Conservation (phyloP, 2,113 vertebrate species). For the Marcusenius ussheri region DNA sequence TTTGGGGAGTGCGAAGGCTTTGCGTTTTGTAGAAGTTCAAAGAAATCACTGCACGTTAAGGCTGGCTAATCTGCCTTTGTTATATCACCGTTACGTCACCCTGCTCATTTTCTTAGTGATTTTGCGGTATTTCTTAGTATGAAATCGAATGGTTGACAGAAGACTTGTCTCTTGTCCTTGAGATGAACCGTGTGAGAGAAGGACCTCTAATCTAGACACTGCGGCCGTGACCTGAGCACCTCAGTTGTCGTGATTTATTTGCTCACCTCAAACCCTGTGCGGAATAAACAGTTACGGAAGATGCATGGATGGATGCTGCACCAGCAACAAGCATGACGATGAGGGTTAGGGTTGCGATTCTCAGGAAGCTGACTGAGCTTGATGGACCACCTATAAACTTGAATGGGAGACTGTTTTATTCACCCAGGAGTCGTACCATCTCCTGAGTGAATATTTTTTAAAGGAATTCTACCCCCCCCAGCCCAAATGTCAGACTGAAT, state of each 20-base stretch:
- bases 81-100: neutral
- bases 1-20: no score
- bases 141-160: neutral
- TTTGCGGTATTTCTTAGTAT: neutral
- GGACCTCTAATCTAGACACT: neutral
- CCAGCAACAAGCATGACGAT: neutral
- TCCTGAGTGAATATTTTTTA: slow-evolving; percentile 4
- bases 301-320: neutral
- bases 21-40: neutral
- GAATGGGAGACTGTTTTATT: neutral
- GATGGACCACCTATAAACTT: neutral
- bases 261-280: neutral
- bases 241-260: neutral
- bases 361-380: neutral
- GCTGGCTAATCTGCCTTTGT: neutral
- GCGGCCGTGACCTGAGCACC: neutral
- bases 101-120: neutral
- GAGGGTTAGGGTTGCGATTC: neutral
- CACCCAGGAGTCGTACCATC: neutral
- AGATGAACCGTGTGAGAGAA: neutral
- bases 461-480: no score
- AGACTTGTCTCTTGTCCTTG: neutral
- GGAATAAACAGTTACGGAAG: neutral
- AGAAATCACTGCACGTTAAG: neutral
- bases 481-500: slow-evolving; percentile 3